Evolutionary conservation across 2,797 vertebrate genomes (phyloP), one percentile per base, ranked within the genome.

Genomic region (Danio kyathit): DNA sequence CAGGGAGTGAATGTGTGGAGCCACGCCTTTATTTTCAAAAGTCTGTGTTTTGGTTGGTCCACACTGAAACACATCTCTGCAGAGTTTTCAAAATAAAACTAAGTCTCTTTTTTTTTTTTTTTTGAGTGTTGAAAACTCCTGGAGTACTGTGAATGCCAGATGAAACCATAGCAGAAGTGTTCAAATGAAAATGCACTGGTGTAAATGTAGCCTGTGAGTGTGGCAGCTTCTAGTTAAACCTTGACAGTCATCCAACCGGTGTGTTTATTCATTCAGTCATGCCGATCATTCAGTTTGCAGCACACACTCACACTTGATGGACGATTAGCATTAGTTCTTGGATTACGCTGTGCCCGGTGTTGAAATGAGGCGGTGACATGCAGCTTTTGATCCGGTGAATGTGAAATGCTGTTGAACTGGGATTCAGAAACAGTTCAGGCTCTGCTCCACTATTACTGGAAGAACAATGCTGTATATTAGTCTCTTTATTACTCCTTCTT

Each of bases 331-430:
- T 60, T 44, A 67, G 64, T 29, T 75, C 5, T 65, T 61, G 81
- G 60, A 66, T 61, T 65, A 61, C 8, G 5, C 66, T 71, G 21
- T 38, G 4, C 46, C 57, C 57, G 21, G n/a, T 43, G 57, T 61
- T 79, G 57, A 79, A 66, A 74, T 41, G 40, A 61, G 61, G 70
- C 44, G 29, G 65, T 3, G 48, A 61, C 14, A 12, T 1, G 1
- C 7, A 40, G 51, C 61, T 60, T 78, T 73, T 57, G 70, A 65
- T 57, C 13, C 46, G 48, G 5, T 21, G 41, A 51, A 17, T 48
- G 43, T 71, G 82, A 66, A 80, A 76, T 83, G 82, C 52, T 54
- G 59, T 44, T 44, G 6, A 76, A 64, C 72, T 71, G 57, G 64
- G 38, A 9, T 59, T 46, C 12, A 38, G 59, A 54, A 16, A n/a